A percentile compares a stretch with the other conserved stretches of the same genome.
These are phyloP conservation scores for Gouania willdenowi DNA, from an alignment of 2,797 vertebrate genomes.

Conservation along the genomic window DNA sequence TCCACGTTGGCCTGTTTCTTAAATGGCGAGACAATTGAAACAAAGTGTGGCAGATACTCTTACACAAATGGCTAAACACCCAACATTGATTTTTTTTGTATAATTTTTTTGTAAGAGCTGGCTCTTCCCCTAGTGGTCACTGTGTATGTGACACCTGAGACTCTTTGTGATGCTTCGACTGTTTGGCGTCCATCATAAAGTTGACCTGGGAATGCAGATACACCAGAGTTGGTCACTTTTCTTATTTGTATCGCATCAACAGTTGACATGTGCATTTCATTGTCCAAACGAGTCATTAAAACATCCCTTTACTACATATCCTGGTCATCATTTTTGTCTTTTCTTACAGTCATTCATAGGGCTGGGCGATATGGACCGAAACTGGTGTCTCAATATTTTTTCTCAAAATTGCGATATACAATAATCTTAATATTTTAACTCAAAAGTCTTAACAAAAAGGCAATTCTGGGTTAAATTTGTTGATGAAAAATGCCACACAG, in stretches of 20 bases:
- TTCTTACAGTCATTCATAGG: too few relatives aligned
- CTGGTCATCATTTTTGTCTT: conserved; percentile 64
- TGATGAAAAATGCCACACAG: too few relatives aligned
- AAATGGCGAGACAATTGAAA: conserved; percentile 25
- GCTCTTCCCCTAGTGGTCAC: conserved; percentile 60
- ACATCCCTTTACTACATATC: conserved; percentile 77
- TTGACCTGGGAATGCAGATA: conserved; percentile 66
- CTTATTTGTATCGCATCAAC: conserved; percentile 70
- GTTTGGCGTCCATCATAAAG: conserved; percentile 25
- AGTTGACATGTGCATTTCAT: conserved; percentile 74
- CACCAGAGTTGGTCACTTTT: conserved; percentile 56
- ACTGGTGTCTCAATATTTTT: too few relatives aligned
- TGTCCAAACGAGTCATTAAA: conserved; percentile 77
- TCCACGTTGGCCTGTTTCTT: conserved; percentile 14
- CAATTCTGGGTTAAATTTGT: too few relatives aligned
- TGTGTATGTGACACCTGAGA: conserved; percentile 39
- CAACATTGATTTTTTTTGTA: conserved; percentile 3
- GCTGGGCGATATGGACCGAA: too few relatives aligned
- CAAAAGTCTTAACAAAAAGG: too few relatives aligned
- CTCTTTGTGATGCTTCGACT: conserved; percentile 40
- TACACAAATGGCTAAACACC: conserved; percentile 29
- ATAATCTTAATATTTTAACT: too few relatives aligned
- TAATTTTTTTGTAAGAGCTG: conserved; percentile 40
- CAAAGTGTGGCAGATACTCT: conserved; percentile 21
- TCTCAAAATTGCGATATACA: too few relatives aligned